These are phyloP conservation scores for Arizona elegans DNA, from an alignment of 2,113 vertebrate genomes.

Conservation along the genomic window DNA sequence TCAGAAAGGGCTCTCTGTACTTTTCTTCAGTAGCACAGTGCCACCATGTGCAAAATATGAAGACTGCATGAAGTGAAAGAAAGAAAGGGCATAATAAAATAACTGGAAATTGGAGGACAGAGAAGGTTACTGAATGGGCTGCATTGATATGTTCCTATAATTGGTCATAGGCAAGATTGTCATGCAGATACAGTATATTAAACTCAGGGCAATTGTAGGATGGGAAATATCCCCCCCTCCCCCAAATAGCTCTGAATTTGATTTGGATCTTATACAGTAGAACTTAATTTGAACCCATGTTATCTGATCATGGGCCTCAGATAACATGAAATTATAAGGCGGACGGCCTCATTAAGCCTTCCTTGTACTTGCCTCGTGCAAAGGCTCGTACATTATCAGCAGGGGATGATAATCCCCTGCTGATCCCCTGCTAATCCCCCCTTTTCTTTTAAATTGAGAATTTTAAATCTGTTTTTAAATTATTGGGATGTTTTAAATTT, in stretches of 20 bases:
- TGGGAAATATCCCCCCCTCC: background rate
- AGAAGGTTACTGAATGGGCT: background rate
- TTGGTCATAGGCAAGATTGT: background rate
- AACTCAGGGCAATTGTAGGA: background rate
- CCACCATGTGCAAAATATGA: constrained; percentile 45
- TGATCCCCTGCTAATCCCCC: too few relatives aligned
- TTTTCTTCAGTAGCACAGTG: constrained; percentile 28
- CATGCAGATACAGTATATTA: background rate
- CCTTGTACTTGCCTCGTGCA: background rate
- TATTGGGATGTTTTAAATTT: too few relatives aligned
- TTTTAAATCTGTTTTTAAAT: too few relatives aligned
- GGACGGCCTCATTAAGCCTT: background rate
- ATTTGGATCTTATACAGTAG: background rate
- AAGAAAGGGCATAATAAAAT: background rate
- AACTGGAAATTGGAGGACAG: background rate
- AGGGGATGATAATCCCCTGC: background rate
- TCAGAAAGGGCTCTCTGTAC: background rate
- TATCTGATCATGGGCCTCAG: background rate
- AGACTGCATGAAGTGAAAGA: background rate
- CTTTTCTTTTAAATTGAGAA: too few relatives aligned
- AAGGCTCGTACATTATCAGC: background rate
- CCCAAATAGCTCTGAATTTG: background rate
- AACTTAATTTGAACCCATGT: background rate
- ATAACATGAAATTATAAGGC: background rate
- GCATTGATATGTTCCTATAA: background rate